phyloP scores from a whole-genome alignment of 1,140 invertebrate species.

The Nasonia giraulti region DNA sequence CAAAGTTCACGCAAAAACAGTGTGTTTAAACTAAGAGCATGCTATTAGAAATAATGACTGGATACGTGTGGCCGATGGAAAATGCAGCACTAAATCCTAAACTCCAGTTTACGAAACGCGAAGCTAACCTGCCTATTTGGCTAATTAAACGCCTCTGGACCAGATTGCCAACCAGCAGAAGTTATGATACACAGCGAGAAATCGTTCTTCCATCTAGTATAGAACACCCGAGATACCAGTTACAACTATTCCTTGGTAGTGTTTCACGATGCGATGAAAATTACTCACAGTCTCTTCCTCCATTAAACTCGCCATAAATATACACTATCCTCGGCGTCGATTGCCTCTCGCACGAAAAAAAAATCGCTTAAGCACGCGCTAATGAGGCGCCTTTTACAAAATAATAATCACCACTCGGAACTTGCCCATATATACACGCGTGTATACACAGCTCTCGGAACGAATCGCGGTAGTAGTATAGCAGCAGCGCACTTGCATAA shows the following conservation, averaged over 20 bases:
- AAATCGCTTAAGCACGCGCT: not conserved
- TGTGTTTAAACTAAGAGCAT: too few relatives aligned
- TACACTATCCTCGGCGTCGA: not conserved
- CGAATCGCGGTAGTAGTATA: not conserved
- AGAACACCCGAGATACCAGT: not conserved
- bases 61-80: not conserved
- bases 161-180: not conserved
- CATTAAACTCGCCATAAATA: too few relatives aligned
- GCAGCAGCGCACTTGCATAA: not conserved
- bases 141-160: not conserved
- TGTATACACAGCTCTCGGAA: not conserved
- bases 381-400: not conserved
- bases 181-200: not conserved
- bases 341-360: not conserved
- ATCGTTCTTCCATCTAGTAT: not conserved
- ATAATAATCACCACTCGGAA: not conserved
- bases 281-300: too few relatives aligned
- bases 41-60: too few relatives aligned
- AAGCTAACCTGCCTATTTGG: not conserved
- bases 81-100: constrained; percentile 5
- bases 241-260: not conserved
- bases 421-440: not conserved
- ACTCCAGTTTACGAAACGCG: not conserved
- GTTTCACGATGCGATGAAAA: not conserved
- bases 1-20: too few relatives aligned